phyloP scores from a whole-genome alignment of 2,888 invertebrate genomes.

The Drosophila paramelanica region DNA sequence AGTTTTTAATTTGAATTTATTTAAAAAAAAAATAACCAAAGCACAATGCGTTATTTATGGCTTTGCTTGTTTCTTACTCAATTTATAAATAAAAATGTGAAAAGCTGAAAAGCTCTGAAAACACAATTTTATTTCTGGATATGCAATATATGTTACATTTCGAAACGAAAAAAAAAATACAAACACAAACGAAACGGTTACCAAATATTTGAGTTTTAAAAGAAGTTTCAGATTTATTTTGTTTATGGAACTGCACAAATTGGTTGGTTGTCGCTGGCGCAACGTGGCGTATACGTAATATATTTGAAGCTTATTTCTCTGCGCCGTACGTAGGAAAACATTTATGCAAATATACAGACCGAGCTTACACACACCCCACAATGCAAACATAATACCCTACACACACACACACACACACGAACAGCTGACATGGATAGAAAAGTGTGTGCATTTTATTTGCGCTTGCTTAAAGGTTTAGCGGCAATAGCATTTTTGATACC shows the following conservation, averaged over 20 bases:
- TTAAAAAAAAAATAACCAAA: no score
- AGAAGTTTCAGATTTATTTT: constrained; percentile 17
- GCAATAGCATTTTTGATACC: constrained; percentile 63
- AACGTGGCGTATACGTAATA: constrained; percentile 46
- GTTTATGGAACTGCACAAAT: constrained; percentile 19
- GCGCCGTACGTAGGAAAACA: constrained; percentile 29
- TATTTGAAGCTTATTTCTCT: constrained; percentile 50
- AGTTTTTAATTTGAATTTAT: no score
- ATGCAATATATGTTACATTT: not conserved
- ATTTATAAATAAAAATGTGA: no score
- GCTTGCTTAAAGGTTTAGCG: constrained; percentile 67
- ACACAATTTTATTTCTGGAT: not conserved
- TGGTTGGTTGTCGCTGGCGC: constrained; percentile 13
- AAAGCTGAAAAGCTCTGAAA: no score
- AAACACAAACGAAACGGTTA: not conserved
- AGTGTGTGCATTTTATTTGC: constrained; percentile 61
- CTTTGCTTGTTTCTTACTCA: no score
- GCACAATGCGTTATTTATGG: no score
- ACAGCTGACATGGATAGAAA: constrained; percentile 43
- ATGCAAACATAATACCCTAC: constrained; percentile 29
- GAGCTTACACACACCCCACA: constrained; percentile 9
- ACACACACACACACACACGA: constrained; percentile 10
- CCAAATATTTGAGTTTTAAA: constrained; percentile 22
- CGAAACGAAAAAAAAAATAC: not conserved
- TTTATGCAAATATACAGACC: constrained; percentile 57